Evolutionary conservation across 2,113 vertebrate genomes (phyloP), one percentile per base, ranked within the genome.

Genomic region (Mormyrus lacerda): DNA sequence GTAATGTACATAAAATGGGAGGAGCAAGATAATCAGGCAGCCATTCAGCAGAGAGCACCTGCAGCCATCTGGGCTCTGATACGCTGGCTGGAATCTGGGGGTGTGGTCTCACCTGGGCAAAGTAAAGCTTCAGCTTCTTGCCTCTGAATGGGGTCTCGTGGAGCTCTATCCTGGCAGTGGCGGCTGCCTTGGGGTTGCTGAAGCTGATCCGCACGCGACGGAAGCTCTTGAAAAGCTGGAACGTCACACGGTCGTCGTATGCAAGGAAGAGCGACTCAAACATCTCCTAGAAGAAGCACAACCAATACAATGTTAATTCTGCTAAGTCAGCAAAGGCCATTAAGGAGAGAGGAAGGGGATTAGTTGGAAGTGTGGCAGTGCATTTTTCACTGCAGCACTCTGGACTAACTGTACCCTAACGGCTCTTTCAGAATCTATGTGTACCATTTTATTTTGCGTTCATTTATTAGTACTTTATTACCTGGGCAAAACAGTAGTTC

Each of bases 221-320:
- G 95, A 97, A 97, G 92, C 97, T 97, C 93, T 97, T 97, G 90
- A 97, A 97, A 19, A 96, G 94, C 93, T 97, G 97, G 95, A 97
- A 97, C 0, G 96, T 97, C 94, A 97, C 97, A 0, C 95, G 95
- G 90, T 97, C 96, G 13, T 97, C 97, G 0, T 97, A 97, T 51
- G 95, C 94, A 90, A 95, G 96, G 93, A 97, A 97, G 42, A 97
- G 93, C 35, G 95, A 95, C 92, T 97, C 97, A 61, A 97, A 97
- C 91, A 97, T 97, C 87, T 97, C 97, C 97, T 97, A 94, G 90
- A 90, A 94, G 90, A 90, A 91, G 83, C 91, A 91, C 92, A 65
- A 35, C 69, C 92, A 39, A 93, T 15, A 21, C 44, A 76, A 82
- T 83, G 73, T 47, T 50, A 73, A 85, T 51, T 19, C 55, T 51